Percentiles rank a stretch among this genome's conserved stretches.
phyloP scores from a whole-genome alignment of 2,797 vertebrate species.

The Sebastes trivittatus region DNA sequence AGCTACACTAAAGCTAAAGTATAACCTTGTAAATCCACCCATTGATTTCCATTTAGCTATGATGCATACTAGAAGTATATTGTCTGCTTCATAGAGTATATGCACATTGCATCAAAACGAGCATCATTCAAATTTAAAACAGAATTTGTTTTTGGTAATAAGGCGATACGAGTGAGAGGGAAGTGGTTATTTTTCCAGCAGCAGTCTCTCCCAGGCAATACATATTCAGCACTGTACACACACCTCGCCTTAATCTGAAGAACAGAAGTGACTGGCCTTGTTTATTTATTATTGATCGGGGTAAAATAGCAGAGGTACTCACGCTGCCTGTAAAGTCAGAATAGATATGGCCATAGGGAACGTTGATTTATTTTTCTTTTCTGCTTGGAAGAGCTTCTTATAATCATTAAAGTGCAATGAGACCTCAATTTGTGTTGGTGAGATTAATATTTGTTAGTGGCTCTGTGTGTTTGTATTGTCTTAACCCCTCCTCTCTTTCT shows the following conservation, averaged over 20 bases:
- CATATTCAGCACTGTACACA: conserved; percentile 32
- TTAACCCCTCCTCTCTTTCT: not conserved
- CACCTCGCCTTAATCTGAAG: conserved; percentile 21
- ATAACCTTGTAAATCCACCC: not conserved
- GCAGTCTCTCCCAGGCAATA: conserved; percentile 19
- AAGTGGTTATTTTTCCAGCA: conserved; percentile 6
- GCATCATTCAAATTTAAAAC: conserved; percentile 21
- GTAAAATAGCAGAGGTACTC: conserved; percentile 45
- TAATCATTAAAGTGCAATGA: conserved; percentile 39
- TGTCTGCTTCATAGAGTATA: not conserved
- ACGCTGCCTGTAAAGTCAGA: conserved; percentile 27
- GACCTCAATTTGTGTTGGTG: conserved; percentile 38
- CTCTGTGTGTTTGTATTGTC: conserved; percentile 27
- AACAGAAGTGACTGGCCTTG: conserved; percentile 40
- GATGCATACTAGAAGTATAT: not conserved
- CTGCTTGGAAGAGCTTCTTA: conserved; percentile 18
- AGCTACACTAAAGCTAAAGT: not conserved
- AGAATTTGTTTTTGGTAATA: conserved; percentile 31
- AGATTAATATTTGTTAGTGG: conserved; percentile 37
- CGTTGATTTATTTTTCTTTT: not conserved
- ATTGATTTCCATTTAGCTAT: conserved; percentile 13
- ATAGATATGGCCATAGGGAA: conserved; percentile 18
- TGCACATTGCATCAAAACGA: conserved; percentile 6
- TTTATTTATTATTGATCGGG: conserved; percentile 59
- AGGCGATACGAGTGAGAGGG: not conserved